phyloP scores from a whole-genome alignment of 1,140 invertebrate species.

The Propsilocerus akamusi region DNA sequence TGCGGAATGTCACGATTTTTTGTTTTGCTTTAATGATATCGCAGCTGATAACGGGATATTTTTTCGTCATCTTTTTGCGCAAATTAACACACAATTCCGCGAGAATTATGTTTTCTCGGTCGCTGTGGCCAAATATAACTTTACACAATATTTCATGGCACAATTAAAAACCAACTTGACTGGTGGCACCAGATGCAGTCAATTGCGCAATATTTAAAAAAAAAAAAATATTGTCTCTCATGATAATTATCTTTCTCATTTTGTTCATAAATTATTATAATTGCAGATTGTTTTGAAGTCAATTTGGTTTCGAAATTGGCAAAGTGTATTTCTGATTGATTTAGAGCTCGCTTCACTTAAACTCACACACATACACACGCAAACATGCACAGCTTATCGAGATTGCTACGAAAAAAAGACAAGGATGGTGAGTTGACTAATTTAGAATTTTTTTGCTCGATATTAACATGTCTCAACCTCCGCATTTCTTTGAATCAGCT shows the following conservation, averaged over 20 bases:
- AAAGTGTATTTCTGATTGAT: background rate
- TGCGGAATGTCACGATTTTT: background rate
- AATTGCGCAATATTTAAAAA: background rate
- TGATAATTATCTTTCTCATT: background rate
- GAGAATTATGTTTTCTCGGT: background rate
- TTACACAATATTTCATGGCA: background rate
- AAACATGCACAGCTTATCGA: background rate
- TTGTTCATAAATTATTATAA: background rate
- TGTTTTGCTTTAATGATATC: background rate
- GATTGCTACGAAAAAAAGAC: constrained; percentile 21
- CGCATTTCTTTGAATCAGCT: constrained; percentile 5
- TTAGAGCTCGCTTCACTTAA: background rate
- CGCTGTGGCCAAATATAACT: background rate
- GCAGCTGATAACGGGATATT: background rate
- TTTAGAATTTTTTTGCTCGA: constrained; percentile 2
- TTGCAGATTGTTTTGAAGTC: background rate
- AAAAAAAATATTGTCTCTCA: background rate
- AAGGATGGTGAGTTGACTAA: constrained; percentile 12
- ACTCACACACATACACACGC: background rate
- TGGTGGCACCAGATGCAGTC: background rate
- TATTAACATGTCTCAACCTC: background rate
- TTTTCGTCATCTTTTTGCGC: background rate
- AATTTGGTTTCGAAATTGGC: background rate
- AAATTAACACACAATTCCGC: background rate
- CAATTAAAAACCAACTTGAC: background rate